These are phyloP conservation scores for Himalopsyche phryganea DNA, from an alignment of 1,140 invertebrate species.

Conservation along the genomic window DNA sequence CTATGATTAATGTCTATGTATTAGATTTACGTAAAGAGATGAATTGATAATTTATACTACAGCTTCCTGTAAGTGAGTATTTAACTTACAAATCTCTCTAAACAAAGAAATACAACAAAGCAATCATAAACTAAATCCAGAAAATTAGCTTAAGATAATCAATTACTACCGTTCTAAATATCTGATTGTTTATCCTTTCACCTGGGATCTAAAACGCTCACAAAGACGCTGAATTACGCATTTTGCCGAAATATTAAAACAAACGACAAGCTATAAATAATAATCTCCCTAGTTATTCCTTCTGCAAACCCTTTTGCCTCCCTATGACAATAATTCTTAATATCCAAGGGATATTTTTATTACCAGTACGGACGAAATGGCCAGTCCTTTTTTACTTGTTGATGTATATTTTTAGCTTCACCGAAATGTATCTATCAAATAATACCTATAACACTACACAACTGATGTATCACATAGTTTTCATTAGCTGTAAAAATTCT, in stretches of 20 bases:
- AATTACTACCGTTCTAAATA: background rate
- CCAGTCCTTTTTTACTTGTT: background rate
- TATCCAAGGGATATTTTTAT: background rate
- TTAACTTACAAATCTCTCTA: background rate
- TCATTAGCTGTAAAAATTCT: too few relatives aligned
- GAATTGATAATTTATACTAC: too few relatives aligned
- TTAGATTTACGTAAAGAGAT: too few relatives aligned
- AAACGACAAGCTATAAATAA: slow-evolving; percentile 3
- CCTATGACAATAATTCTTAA: too few relatives aligned
- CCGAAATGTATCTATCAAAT: too few relatives aligned
- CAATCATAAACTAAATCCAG: background rate
- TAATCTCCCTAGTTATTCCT: too few relatives aligned
- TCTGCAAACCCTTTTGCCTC: too few relatives aligned
- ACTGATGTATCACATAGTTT: too few relatives aligned
- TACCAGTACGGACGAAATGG: background rate
- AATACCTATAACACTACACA: too few relatives aligned
- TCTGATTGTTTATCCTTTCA: background rate
- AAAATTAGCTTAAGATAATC: too few relatives aligned
- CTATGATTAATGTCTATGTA: too few relatives aligned
- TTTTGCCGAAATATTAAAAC: slow-evolving; percentile 22
- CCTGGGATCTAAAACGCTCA: slow-evolving; percentile 1
- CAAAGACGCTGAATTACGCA: slow-evolving; percentile 22
- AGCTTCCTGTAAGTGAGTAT: background rate
- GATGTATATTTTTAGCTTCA: too few relatives aligned
- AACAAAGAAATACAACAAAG: background rate